These are phyloP conservation scores for Alectoris magna DNA, from an alignment of 2,797 vertebrate species.

Conservation along the genomic window DNA sequence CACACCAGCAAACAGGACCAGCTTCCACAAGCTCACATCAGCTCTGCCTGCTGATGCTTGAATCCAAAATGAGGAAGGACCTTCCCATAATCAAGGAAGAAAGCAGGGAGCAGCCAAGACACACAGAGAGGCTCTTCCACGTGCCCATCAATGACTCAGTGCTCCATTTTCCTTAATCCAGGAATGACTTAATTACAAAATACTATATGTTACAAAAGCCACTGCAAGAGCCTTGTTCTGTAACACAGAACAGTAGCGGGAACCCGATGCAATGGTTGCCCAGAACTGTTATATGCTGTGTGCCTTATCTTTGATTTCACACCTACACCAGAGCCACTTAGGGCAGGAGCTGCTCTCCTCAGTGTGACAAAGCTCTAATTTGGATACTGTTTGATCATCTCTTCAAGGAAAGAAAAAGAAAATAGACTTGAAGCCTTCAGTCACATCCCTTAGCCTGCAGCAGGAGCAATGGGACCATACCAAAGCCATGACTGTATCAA, in stretches of 20 bases:
- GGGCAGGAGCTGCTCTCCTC: background rate
- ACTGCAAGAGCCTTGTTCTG: background rate
- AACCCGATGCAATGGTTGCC: background rate
- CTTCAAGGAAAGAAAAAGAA: background rate
- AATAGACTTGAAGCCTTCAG: background rate
- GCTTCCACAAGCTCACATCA: fast-evolving
- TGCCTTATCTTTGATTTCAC: background rate
- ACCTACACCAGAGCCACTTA: no score
- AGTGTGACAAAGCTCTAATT: background rate
- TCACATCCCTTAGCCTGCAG: no score
- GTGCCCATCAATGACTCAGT: background rate
- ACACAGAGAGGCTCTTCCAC: fast-evolving
- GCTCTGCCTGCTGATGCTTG: background rate
- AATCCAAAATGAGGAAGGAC: background rate
- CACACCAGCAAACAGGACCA: background rate
- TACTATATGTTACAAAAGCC: background rate
- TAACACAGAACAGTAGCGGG: background rate
- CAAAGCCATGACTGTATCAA: background rate
- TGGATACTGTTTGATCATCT: background rate
- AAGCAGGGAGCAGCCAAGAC: background rate
- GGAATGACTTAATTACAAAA: background rate
- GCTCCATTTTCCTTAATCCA: background rate
- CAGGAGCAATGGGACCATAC: background rate
- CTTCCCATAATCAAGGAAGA: no score
- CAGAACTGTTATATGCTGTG: background rate